These are phyloP conservation scores for Myotis davidii DNA, from an alignment of 2,113 vertebrate species.

Conservation along the genomic window DNA sequence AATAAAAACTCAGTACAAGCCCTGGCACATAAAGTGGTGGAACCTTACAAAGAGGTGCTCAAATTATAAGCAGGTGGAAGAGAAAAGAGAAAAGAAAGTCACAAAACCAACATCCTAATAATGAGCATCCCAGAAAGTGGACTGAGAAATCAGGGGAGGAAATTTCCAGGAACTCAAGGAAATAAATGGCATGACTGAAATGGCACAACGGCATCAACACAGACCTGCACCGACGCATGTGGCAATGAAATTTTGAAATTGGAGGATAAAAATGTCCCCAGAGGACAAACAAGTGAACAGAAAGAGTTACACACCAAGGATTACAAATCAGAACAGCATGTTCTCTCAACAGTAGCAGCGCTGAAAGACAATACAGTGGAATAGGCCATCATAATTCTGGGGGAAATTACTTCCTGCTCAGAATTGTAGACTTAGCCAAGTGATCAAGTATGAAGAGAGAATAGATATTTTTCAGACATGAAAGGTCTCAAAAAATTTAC, in stretches of 20 bases:
- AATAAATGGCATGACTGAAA: background rate
- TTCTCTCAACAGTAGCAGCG: background rate
- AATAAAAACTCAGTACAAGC: background rate
- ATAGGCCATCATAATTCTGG: background rate
- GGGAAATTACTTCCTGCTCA: background rate
- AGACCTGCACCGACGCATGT: background rate
- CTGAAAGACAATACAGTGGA: background rate
- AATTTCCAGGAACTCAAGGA: background rate
- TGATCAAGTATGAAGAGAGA: background rate
- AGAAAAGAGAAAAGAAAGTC: background rate
- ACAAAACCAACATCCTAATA: background rate
- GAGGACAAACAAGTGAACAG: background rate
- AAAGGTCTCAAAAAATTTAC: background rate
- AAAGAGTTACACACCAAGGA: background rate
- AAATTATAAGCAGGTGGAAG: background rate
- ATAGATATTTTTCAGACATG: background rate
- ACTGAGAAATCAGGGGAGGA: background rate
- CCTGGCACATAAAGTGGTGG: background rate
- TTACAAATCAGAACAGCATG: background rate
- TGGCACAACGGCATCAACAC: background rate
- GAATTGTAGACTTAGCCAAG: background rate
- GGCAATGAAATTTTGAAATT: background rate
- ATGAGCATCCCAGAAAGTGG: background rate
- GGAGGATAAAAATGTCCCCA: background rate
- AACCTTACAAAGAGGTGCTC: background rate